Evolutionary conservation across 1,140 invertebrate genomes (phyloP).

Genomic region (Hormaphis cornu): DNA sequence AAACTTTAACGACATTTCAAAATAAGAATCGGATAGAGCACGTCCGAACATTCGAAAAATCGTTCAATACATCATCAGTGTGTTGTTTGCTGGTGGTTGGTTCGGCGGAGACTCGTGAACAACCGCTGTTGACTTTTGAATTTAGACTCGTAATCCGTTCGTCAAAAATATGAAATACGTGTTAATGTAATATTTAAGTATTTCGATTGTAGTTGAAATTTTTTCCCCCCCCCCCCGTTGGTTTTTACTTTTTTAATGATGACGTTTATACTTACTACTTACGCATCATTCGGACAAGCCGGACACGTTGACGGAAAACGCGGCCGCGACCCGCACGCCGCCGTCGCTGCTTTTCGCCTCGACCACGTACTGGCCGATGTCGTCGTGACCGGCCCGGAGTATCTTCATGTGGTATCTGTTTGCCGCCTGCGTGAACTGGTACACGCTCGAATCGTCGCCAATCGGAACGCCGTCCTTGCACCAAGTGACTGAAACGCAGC

Average conservation of each 20-base stretch:
- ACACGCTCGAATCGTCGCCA: slow-evolving; percentile 62
- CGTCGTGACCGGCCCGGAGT: slow-evolving; percentile 61
- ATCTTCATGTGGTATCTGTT: slow-evolving; percentile 66
- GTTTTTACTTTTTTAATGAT: not conserved
- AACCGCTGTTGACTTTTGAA: too few species aligned
- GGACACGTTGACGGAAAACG: slow-evolving; percentile 12
- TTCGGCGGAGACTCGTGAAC: too few species aligned
- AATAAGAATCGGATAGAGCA: too few species aligned
- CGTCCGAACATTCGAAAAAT: too few species aligned
- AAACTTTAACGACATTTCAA: too few species aligned
- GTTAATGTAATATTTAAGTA: too few species aligned
- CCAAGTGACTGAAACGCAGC: slow-evolving; percentile 56
- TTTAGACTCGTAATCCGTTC: too few species aligned
- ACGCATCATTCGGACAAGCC: not conserved
- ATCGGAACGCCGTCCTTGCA: slow-evolving; percentile 82
- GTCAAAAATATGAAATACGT: too few species aligned
- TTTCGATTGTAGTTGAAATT: too few species aligned
- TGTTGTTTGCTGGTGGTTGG: too few species aligned
- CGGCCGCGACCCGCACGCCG: slow-evolving; percentile 63
- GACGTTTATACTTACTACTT: not conserved
- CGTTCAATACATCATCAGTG: too few species aligned
- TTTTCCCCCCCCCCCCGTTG: too few species aligned
- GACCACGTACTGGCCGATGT: slow-evolving; percentile 82
- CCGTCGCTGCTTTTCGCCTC: slow-evolving; percentile 77
- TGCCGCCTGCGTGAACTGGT: slow-evolving; percentile 70